phyloP scores from a whole-genome alignment of 1,140 invertebrate species.

The Drosophila setifemur region DNA sequence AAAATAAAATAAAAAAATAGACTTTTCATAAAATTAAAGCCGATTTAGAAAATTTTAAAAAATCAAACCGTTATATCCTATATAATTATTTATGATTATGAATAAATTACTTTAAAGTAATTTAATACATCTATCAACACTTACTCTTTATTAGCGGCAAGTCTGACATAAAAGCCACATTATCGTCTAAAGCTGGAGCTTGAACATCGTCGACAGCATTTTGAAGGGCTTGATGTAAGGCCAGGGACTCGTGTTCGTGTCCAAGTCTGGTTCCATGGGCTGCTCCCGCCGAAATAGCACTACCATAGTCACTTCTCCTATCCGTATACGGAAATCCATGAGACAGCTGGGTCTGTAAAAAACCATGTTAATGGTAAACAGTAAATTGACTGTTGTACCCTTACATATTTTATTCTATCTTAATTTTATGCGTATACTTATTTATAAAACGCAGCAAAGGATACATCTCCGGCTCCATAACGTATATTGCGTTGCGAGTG shows the following conservation, averaged over 20 bases:
- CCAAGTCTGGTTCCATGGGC: constrained; percentile 73
- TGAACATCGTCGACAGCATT: constrained; percentile 89
- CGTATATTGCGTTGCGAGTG: no score
- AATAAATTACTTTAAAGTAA: not conserved
- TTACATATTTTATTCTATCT: no score
- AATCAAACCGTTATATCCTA: no score
- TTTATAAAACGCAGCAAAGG: no score
- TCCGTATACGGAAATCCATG: constrained; percentile 82
- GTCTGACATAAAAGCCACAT: constrained; percentile 92
- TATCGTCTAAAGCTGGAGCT: constrained; percentile 92
- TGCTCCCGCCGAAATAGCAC: constrained; percentile 71
- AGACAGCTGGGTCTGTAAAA: constrained; percentile 77
- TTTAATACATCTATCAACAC: no score
- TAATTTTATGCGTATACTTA: no score
- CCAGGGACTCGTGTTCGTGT: constrained; percentile 85
- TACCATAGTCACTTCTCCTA: constrained; percentile 76
- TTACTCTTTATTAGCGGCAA: constrained; percentile 94
- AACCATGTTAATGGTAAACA: not conserved
- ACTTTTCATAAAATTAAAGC: no score
- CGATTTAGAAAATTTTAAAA: no score
- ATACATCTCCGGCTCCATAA: no score
- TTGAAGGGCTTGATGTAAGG: constrained; percentile 86
- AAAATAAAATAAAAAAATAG: no score
- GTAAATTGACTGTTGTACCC: no score
- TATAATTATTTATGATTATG: not conserved